These are phyloP conservation scores for Drosophila demipolita DNA, from an alignment of 2,888 invertebrate genomes.

Conservation along the genomic window DNA sequence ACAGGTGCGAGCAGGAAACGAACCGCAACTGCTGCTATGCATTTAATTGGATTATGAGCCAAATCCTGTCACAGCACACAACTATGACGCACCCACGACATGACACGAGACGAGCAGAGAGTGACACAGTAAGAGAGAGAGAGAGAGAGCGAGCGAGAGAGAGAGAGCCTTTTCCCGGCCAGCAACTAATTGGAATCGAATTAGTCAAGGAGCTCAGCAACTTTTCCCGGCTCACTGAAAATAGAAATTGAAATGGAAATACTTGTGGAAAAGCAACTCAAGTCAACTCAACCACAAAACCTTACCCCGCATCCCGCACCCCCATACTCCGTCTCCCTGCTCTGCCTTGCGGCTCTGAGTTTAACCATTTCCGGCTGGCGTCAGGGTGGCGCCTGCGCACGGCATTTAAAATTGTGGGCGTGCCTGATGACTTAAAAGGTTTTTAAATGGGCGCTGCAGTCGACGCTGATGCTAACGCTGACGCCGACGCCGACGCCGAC, in stretches of 20 bases:
- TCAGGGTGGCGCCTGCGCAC: constrained; percentile 80
- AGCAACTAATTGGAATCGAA: constrained; percentile 77
- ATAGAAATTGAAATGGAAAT: constrained; percentile 34
- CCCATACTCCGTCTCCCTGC: neutral
- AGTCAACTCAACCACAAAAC: constrained; percentile 33
- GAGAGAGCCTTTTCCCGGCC: constrained; percentile 35
- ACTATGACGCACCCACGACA: constrained; percentile 60
- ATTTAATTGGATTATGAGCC: constrained; percentile 77
- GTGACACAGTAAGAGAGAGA: constrained; percentile 9
- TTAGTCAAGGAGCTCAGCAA: constrained; percentile 80
- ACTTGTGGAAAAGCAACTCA: constrained; percentile 30
- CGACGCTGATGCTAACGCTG: constrained; percentile 8
- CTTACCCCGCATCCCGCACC: constrained; percentile 8
- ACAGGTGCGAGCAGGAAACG: constrained; percentile 76
- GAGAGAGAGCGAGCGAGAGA: constrained; percentile 5
- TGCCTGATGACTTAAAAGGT: constrained; percentile 82
- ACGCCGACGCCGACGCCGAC: constrained; percentile 1
- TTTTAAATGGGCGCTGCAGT: constrained; percentile 72
- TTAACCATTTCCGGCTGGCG: constrained; percentile 78
- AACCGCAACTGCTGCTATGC: constrained; percentile 55
- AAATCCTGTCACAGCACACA: constrained; percentile 76
- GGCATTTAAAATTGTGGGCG: constrained; percentile 75
- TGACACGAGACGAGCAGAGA: constrained; percentile 22
- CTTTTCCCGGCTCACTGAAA: constrained; percentile 54
- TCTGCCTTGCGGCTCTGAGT: constrained; percentile 25